phyloP scores from a whole-genome alignment of 2,113 vertebrate species.

The Gadus chalcogrammus region DNA sequence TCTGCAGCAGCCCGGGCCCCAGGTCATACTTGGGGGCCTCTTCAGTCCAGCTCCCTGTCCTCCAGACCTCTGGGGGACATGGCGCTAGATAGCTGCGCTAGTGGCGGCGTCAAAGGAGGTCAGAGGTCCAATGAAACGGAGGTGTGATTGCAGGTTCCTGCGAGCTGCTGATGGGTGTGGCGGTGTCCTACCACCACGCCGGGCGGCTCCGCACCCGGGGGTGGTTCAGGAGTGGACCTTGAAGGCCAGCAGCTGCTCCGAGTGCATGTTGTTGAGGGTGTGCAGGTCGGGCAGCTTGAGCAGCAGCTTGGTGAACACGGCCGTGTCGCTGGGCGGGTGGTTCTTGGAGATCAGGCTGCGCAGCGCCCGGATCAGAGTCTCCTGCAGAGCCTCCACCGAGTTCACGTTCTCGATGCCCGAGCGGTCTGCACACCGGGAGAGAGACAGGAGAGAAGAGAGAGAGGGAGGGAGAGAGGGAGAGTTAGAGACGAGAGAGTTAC shows the following conservation, averaged over 20 bases:
- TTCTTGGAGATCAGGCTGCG: slow-evolving; percentile 92
- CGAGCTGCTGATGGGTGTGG: background rate
- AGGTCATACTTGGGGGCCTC: background rate
- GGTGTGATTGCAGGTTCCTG: background rate
- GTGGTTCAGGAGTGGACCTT: slow-evolving; percentile 89
- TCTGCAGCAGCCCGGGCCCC: slow-evolving; percentile 1
- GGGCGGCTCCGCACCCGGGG: background rate
- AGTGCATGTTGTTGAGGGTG: slow-evolving; percentile 98
- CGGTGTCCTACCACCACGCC: background rate
- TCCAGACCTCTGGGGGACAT: background rate
- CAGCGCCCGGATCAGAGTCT: slow-evolving; percentile 89
- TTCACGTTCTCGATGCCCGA: slow-evolving; percentile 93
- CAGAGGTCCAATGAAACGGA: no score
- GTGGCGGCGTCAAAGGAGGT: no score
- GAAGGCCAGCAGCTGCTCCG: slow-evolving; percentile 95
- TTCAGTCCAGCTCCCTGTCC: background rate
- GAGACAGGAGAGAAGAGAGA: background rate
- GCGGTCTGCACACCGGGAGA: slow-evolving; percentile 74
- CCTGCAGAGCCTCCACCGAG: slow-evolving; percentile 93
- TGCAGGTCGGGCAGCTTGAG: slow-evolving; percentile 94
- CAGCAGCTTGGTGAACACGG: slow-evolving; percentile 95
- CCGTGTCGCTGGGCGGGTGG: slow-evolving; percentile 85
- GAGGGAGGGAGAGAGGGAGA: background rate
- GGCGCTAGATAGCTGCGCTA: no score
- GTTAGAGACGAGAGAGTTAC: background rate